phyloP scores from a whole-genome alignment of 2,113 vertebrate species.

The Meriones unguiculatus region DNA sequence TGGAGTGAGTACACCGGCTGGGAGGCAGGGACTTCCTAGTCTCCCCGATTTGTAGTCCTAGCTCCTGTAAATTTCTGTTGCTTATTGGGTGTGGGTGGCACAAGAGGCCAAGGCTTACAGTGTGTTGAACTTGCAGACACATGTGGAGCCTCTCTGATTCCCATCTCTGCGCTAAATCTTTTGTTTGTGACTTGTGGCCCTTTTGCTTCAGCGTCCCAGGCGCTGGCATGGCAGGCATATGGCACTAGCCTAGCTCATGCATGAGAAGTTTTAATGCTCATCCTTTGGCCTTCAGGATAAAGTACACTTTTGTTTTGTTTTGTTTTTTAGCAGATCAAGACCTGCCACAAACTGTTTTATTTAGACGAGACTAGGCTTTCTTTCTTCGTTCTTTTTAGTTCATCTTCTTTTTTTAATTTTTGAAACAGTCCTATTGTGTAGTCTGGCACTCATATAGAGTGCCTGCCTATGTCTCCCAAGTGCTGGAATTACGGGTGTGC shows the following conservation, averaged over 20 bases:
- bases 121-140: not conserved
- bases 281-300: conserved; percentile 39
- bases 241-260: not conserved
- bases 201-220: too few relatives aligned
- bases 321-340: not conserved
- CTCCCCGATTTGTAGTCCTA: not conserved
- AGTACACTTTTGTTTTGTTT: conserved; percentile 3
- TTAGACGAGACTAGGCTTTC: not conserved
- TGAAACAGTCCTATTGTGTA: not conserved
- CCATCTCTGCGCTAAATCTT: not conserved
- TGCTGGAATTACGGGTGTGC: not conserved
- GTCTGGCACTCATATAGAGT: not conserved
- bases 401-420: not conserved
- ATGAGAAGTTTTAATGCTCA: not conserved
- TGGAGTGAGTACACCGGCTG: not conserved
- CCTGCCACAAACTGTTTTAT: not conserved
- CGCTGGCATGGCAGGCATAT: not conserved
- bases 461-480: not conserved
- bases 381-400: not conserved
- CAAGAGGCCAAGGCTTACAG: not conserved
- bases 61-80: not conserved
- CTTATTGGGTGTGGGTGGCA: not conserved
- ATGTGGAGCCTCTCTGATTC: not conserved
- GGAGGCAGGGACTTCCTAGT: not conserved
- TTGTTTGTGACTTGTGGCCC: not conserved